phyloP scores from a whole-genome alignment of 2,797 vertebrate genomes.

The Gymnoscopelus braueri region DNA sequence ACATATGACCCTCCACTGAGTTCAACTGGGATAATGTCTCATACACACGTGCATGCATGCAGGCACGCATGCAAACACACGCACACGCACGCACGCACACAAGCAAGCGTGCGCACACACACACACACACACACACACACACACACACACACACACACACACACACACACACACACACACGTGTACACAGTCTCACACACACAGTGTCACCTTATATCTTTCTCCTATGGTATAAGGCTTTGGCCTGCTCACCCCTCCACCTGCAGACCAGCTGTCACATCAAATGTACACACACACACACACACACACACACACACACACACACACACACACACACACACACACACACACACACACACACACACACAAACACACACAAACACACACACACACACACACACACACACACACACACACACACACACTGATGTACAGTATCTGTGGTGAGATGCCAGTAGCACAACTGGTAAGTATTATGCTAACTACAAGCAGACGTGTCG shows the following conservation, averaged over 20 bases:
- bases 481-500: too few relatives aligned
- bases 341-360: conserved; percentile 12
- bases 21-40: background rate
- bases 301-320: conserved; percentile 5
- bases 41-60: conserved; percentile 4
- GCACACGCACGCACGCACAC: background rate
- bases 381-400: conserved; percentile 2
- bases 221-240: background rate
- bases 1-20: conserved; percentile 14
- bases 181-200: background rate
- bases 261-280: background rate
- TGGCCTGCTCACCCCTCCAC: background rate
- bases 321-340: conserved; percentile 13
- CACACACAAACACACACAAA: conserved; percentile 8
- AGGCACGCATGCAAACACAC: background rate
- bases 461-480: too few relatives aligned
- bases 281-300: background rate
- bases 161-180: background rate
- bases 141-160: background rate
- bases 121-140: background rate
- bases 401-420: background rate
- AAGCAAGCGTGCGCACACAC: background rate
- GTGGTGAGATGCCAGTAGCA: too few relatives aligned
- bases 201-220: background rate
- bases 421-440: background rate